These are phyloP conservation scores for Schrankia costaestrigalis DNA, from an alignment of 2,888 invertebrate genomes.

Conservation along the genomic window DNA sequence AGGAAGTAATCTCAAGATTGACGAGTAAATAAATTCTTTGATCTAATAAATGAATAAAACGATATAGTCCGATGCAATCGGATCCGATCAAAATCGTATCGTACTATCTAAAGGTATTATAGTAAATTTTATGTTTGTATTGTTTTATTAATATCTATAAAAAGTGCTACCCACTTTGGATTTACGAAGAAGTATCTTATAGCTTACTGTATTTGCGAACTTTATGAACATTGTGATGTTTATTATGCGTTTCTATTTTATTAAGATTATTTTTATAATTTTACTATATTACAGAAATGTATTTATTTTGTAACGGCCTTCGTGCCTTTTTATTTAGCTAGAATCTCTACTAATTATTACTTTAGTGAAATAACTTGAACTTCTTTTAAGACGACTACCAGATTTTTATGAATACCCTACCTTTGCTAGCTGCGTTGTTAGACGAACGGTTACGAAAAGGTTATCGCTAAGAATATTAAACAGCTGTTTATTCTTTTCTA, in stretches of 20 bases:
- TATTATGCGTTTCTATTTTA: constrained; percentile 34
- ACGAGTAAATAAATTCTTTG: constrained; percentile 17
- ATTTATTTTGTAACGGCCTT: too few species aligned
- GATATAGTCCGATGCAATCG: constrained; percentile 24
- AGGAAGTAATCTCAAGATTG: constrained; percentile 9
- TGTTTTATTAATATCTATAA: constrained; percentile 79
- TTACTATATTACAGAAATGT: constrained; percentile 5
- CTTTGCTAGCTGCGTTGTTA: too few species aligned
- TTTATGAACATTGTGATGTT: constrained; percentile 62
- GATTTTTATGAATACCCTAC: too few species aligned
- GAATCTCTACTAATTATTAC: too few species aligned
- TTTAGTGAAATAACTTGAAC: too few species aligned
- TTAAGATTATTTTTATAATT: constrained; percentile 4
- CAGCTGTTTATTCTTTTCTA: too few species aligned
- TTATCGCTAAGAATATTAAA: too few species aligned
- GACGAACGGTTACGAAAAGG: too few species aligned
- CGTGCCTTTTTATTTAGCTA: too few species aligned
- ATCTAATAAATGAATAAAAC: constrained; percentile 21
- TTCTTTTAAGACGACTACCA: too few species aligned
- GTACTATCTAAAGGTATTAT: constrained; percentile 25
- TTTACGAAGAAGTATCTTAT: constrained; percentile 55
- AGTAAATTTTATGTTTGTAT: constrained; percentile 66
- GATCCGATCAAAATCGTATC: constrained; percentile 29
- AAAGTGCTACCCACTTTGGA: constrained; percentile 63
- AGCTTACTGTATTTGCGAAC: constrained; percentile 53